A percentile compares a stretch with the other conserved stretches of the same genome.
Evolutionary conservation across 2,113 vertebrate genomes (phyloP).

Genomic region (Suricata suricatta): DNA sequence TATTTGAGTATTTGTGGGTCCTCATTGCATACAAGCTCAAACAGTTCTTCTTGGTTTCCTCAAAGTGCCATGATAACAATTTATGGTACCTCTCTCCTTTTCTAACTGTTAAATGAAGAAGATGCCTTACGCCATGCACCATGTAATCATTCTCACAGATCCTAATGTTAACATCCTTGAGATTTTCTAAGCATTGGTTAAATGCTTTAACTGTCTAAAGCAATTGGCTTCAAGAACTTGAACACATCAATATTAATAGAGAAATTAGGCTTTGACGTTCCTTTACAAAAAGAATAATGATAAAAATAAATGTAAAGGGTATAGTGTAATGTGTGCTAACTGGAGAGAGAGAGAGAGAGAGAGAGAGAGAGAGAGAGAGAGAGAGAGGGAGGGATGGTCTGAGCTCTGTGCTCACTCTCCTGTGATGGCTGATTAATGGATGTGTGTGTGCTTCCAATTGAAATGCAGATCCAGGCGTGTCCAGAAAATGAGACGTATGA

Average conservation of each 20-base stretch:
- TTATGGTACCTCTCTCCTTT: background rate
- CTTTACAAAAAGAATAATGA: background rate
- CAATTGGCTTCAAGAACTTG: constrained; percentile 60
- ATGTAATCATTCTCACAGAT: background rate
- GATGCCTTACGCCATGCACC: background rate
- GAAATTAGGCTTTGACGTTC: constrained; percentile 49
- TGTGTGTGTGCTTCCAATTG: background rate
- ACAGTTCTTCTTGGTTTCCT: background rate
- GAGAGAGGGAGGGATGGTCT: background rate
- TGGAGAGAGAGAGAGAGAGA: background rate
- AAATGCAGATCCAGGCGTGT: constrained; percentile 49
- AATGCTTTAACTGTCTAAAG: constrained; percentile 63
- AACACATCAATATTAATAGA: constrained; percentile 53
- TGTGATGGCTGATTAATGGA: constrained; percentile 44
- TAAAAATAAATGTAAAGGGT: constrained; percentile 56
- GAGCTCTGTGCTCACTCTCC: background rate
- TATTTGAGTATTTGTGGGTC: background rate
- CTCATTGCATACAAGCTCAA: background rate
- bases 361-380: background rate
- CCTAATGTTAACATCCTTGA: constrained; percentile 26
- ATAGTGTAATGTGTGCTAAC: background rate
- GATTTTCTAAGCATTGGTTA: constrained; percentile 64
- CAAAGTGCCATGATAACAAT: background rate
- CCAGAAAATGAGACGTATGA: constrained; percentile 48
- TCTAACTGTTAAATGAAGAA: background rate